Evolutionary conservation across 2,113 vertebrate genomes (phyloP), one percentile per base, ranked within the genome.

Genomic region (Brachirus orientalis): DNA sequence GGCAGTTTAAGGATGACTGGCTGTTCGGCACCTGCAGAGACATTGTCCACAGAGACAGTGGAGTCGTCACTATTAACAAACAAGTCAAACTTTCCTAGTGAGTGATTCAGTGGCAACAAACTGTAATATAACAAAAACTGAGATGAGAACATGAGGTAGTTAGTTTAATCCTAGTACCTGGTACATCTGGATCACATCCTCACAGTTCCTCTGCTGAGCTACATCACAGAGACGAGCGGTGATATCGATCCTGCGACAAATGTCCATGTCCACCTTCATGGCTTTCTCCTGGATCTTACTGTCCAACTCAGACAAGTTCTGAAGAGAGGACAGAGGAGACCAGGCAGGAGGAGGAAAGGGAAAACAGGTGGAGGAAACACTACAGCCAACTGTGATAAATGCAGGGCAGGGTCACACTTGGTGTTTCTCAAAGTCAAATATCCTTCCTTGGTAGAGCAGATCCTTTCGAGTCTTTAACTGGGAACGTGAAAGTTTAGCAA

Each of bases 201-300:
- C 96, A 1, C 95, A 98, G 94, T 98, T 98, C 43, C 98, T 95
- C 90, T 99, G 98, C 91, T 99, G 98, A 0, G 98, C 98, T 14
- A 99, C 94, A 0, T 99, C 98, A 0, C 98, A 99, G 44, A 99
- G 94, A 35, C 97, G 97, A 82, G 97, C 96, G 0, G 98, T 99
- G 91, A 99, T 98, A 64, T 99, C 98, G 0, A 99, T 99, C 71
- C 98, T 94, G 20, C 98, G 94, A 86, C 97, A 99, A 87, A 99
- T 99, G 89, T 99, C 97, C 97, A 99, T 99, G 84, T 99, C 97
- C 63, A 99, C 98, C 75, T 97, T 98, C 97, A 98, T 98, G 82
- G 98, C 98, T 76, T 99, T 99, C 87, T 99, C 98, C 89, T 99
- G 98, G 86, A 99, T 99, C 91, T 98, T 98, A 47, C 94, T 97